Conservation (phyloP, 2,888 invertebrate species). For the Cheilosia soror region DNA sequence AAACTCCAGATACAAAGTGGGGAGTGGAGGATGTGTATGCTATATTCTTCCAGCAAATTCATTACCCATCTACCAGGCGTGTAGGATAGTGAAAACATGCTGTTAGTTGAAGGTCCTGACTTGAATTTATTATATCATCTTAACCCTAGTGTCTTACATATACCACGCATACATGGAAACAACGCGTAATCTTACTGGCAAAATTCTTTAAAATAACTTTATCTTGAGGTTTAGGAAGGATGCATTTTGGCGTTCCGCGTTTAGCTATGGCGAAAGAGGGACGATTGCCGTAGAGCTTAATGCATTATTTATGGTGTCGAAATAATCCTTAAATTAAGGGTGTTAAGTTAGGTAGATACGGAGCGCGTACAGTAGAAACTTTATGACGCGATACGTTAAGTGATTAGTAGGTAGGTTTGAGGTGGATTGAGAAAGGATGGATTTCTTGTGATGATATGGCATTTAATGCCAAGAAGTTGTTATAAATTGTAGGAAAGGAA, state of each 20-base stretch:
- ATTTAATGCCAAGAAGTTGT: too few relatives aligned
- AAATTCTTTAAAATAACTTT: slow-evolving; percentile 8
- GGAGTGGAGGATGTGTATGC: background rate
- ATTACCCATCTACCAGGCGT: background rate
- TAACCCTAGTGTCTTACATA: background rate
- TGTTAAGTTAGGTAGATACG: background rate
- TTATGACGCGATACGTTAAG: background rate
- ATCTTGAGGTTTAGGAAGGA: background rate
- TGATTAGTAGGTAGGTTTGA: background rate
- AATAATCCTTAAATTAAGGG: background rate
- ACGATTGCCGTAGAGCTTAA: background rate
- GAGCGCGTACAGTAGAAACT: slow-evolving; percentile 4
- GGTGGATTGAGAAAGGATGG: background rate
- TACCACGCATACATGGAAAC: background rate
- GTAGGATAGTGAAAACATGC: slow-evolving; percentile 1
- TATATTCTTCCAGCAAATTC: background rate
- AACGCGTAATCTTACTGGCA: background rate
- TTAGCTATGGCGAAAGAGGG: background rate
- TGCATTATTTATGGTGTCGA: background rate
- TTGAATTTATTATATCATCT: slow-evolving; percentile 1
- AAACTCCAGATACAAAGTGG: background rate
- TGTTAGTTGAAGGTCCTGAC: slow-evolving; percentile 9
- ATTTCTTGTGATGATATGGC: background rate
- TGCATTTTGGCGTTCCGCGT: background rate
- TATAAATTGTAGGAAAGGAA: too few relatives aligned